Base-by-base conservation (phyloP, 2,113 vertebrate genomes). In the Dissostichus mawsoni region DNA sequence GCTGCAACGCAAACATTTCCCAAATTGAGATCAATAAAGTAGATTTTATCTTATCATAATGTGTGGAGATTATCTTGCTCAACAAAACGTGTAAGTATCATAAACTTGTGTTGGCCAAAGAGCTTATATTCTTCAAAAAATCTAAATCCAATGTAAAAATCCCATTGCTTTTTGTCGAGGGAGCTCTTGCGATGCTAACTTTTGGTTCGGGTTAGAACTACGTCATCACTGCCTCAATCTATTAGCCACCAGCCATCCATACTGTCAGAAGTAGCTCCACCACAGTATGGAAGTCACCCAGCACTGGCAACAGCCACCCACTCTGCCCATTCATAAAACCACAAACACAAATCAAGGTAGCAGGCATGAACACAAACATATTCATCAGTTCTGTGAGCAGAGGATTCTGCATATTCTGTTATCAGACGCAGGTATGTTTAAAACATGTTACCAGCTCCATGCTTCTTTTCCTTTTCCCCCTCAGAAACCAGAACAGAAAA, bases 391-490 rank as follows among this genome's bases (percentile, higher is more conserved):
- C 51, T 48, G 20, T 59, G 16, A 69, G 56, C 57, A 51, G 76
- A 50, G 44, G 17, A 66, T 63, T 78, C 47, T 69, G 64, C 41
- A 78, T 65, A 52, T 78, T 65, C 72, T 77, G 45, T 45, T 64
- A 29, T 33, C 47, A 55, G 20, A 56, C 65, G 57, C 73, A 69
- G 65, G 59, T 78, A 65, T 33, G n/a, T 79, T 64, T 90, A 91
- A 93, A 94, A 92, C 78, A 56, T 45, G 17, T 51, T 90, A 95
- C 94, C 95, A 93, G 90, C 92, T 88, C 36, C 87, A 86, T 69
- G 52, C 76, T 18, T 93, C 95, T 96, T 95, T 94, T 94, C 72
- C 91, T 91, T 92, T 91, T 91, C 73, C 87, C 92, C 91, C 87
- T 92, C 94, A 92, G 89, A 77, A 80, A 74, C 1, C 88, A 76